Evolutionary conservation across 2,888 invertebrate species (phyloP).

Genomic region (Anaspis maculata): DNA sequence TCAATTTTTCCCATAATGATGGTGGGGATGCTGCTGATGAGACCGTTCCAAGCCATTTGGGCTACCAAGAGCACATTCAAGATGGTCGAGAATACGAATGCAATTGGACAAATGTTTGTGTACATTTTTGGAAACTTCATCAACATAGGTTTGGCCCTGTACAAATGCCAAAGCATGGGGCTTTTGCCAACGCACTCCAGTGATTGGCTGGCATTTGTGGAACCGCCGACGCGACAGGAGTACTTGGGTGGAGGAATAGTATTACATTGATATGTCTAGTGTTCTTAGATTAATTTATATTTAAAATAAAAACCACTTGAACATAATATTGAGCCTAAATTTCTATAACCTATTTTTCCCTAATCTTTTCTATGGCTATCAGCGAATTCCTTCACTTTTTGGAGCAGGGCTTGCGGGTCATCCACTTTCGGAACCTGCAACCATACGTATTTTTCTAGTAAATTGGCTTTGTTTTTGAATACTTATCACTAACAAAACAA

Average conservation of each 20-base stretch:
- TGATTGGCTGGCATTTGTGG: constrained; percentile 96
- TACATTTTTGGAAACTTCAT: constrained; percentile 90
- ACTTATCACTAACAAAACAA: too few relatives aligned
- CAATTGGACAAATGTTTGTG: constrained; percentile 83
- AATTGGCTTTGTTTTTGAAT: too few relatives aligned
- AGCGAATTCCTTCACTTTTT: constrained; percentile 60
- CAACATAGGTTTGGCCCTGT: constrained; percentile 84
- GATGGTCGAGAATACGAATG: constrained; percentile 88
- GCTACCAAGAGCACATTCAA: constrained; percentile 85
- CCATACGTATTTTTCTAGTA: too few relatives aligned
- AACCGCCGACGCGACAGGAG: constrained; percentile 78
- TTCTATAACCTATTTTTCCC: constrained; percentile 10
- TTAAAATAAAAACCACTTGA: too few relatives aligned
- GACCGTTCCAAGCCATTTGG: constrained; percentile 93
- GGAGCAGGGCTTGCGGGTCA: constrained; percentile 65
- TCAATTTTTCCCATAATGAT: constrained; percentile 99
- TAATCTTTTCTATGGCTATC: constrained; percentile 56
- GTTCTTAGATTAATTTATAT: constrained; percentile 16
- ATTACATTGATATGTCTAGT: constrained; percentile 51
- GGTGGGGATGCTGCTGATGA: constrained; percentile 97
- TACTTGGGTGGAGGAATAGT: constrained; percentile 77
- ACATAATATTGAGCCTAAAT: constrained; percentile 28
- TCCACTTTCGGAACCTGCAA: constrained; percentile 77
- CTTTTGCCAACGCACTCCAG: constrained; percentile 93
- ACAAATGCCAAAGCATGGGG: constrained; percentile 98